These are phyloP conservation scores for Hippocampus barbouri DNA, from an alignment of 2,113 vertebrate genomes.

Conservation along the genomic window DNA sequence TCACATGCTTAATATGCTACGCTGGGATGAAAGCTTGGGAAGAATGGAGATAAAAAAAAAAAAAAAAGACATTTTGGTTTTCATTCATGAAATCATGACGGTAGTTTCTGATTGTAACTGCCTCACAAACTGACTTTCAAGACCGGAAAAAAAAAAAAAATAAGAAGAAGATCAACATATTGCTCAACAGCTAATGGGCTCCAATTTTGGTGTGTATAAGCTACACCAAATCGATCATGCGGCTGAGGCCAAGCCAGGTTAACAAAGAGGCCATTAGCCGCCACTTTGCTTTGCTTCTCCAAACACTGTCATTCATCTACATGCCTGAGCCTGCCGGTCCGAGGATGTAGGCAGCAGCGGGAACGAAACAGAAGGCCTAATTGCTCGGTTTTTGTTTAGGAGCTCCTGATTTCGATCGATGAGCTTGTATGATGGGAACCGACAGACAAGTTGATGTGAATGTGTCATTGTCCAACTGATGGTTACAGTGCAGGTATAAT, in stretches of 20 bases:
- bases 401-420: constrained; percentile 31
- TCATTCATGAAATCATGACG: neutral
- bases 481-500: neutral
- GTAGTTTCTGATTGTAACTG: neutral
- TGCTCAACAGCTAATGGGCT: constrained; percentile 38
- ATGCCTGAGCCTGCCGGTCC: constrained; percentile 30
- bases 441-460: neutral
- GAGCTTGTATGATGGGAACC: neutral
- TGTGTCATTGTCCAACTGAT: neutral
- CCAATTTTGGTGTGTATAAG: constrained; percentile 31
- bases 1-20: constrained; percentile 48
- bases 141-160: neutral
- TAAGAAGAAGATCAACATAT: constrained; percentile 5
- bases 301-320: constrained; percentile 23
- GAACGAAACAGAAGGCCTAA: constrained; percentile 32
- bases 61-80: neutral
- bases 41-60: neutral
- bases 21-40: constrained; percentile 15
- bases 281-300: constrained; percentile 9
- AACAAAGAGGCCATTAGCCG: constrained; percentile 32
- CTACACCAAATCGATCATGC: constrained; percentile 36
- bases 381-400: constrained; percentile 14
- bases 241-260: constrained; percentile 23
- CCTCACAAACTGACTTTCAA: neutral
- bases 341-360: neutral